These are phyloP conservation scores for Sphenopsis melanotis DNA, from an alignment of 2,797 vertebrate species.

Conservation along the genomic window DNA sequence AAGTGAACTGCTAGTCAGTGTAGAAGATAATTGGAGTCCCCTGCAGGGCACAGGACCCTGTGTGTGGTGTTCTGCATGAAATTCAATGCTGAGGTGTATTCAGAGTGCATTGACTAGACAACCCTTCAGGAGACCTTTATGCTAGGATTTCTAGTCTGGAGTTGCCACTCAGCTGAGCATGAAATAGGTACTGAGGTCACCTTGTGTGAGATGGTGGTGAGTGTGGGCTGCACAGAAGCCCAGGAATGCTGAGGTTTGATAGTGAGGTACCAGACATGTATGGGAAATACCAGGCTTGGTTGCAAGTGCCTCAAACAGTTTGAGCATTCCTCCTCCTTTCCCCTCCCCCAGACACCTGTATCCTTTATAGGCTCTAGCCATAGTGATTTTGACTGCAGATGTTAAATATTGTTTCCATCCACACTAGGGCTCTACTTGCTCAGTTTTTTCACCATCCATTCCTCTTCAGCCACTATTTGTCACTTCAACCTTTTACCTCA, in stretches of 20 bases:
- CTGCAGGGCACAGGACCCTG: neutral
- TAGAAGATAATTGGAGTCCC: neutral
- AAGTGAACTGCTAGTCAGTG: neutral
- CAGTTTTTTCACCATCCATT: neutral
- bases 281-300: neutral
- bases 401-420: neutral
- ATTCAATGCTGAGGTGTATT: neutral
- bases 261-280: neutral
- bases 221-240: neutral
- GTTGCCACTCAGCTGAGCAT: neutral
- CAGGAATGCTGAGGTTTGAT: neutral
- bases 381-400: neutral
- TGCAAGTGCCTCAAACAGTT: neutral
- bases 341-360: rapidly evolving
- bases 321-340: neutral
- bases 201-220: neutral
- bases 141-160: neutral
- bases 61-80: neutral
- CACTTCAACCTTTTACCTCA: neutral
- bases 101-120: neutral
- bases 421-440: neutral
- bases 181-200: neutral
- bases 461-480: neutral
- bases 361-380: neutral
- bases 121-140: neutral